These are phyloP conservation scores for Aphelenchoides bicaudatus DNA, from an alignment of 2,888 invertebrate genomes.

Conservation along the genomic window DNA sequence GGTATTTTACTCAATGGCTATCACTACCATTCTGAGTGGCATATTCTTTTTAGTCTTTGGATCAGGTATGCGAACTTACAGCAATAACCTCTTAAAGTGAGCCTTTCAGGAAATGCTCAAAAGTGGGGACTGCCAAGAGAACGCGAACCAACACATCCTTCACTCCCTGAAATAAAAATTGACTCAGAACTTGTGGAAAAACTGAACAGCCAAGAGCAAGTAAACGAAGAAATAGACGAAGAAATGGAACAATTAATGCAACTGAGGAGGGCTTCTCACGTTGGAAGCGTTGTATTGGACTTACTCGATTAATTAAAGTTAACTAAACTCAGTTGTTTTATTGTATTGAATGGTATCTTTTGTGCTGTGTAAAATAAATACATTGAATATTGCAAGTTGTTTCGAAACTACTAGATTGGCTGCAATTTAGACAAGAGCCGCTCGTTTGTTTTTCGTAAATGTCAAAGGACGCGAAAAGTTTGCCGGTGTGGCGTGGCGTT, in stretches of 20 bases:
- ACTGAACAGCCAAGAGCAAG: not conserved
- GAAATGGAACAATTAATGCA: not conserved
- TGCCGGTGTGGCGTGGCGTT: no score
- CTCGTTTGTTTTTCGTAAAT: no score
- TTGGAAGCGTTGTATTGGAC: conserved; percentile 19
- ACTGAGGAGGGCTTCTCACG: conserved; percentile 10
- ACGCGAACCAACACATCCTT: no score
- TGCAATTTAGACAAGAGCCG: no score
- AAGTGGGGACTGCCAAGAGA: conserved; percentile 1
- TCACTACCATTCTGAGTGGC: conserved; percentile 29
- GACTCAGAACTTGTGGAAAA: no score
- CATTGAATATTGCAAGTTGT: no score
- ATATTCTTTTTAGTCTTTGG: conserved; percentile 43
- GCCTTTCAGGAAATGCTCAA: conserved; percentile 4
- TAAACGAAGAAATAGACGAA: not conserved
- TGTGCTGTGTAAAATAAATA: no score
- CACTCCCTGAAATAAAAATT: conserved; percentile 1
- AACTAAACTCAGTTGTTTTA: no score
- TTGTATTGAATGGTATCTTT: no score
- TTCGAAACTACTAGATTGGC: no score
- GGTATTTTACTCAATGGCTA: conserved; percentile 38
- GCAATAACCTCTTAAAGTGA: not conserved
- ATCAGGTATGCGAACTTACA: conserved; percentile 32
- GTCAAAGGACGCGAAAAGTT: no score
- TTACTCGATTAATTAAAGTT: conserved; percentile 10